Percentiles rank a stretch among this genome's conserved stretches.
These are phyloP conservation scores for Panthera tigris DNA, from an alignment of 2,113 vertebrate genomes.

Conservation along the genomic window DNA sequence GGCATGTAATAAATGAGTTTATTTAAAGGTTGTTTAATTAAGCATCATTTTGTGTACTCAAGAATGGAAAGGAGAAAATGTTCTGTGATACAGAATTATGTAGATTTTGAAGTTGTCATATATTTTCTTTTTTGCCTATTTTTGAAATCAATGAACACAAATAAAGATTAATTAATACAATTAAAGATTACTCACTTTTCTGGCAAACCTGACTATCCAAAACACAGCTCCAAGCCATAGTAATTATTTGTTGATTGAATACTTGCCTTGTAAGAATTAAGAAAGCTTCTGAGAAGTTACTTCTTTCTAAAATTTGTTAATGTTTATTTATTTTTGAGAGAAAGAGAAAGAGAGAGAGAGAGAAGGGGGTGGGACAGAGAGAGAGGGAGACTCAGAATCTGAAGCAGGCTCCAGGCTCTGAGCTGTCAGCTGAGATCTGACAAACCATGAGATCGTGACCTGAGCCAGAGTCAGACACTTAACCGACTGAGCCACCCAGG, in stretches of 20 bases:
- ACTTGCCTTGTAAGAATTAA: background rate
- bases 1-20: background rate
- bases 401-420: no score
- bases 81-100: background rate
- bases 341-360: no score
- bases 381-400: no score
- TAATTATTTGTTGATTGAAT: background rate
- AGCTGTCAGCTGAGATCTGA: no score
- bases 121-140: background rate
- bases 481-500: no score
- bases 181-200: background rate
- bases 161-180: conserved; percentile 1
- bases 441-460: no score
- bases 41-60: background rate
- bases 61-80: background rate
- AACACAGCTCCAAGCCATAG: background rate
- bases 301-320: background rate
- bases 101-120: background rate
- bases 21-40: background rate
- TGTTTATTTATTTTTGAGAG: no score
- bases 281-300: background rate
- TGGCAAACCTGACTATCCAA: background rate
- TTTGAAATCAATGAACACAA: conserved; percentile 14
- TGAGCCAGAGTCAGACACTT: no score
- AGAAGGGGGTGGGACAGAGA: no score